phyloP scores from a whole-genome alignment of 2,888 invertebrate genomes.

The Phortica magna region DNA sequence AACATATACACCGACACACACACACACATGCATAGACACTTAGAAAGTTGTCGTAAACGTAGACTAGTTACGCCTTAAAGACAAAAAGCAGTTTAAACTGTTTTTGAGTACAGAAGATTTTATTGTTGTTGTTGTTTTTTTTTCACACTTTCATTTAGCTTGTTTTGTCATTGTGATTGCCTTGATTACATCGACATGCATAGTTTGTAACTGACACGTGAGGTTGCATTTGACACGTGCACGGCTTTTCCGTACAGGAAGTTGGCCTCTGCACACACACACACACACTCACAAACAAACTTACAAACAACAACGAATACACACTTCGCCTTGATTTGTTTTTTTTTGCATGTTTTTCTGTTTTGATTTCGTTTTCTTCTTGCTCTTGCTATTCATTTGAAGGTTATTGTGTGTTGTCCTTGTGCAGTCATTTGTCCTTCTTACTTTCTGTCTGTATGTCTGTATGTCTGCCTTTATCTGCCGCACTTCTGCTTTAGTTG shows the following conservation, averaged over 20 bases:
- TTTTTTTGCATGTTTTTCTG: neutral
- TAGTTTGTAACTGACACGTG: constrained; percentile 20
- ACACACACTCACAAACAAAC: neutral
- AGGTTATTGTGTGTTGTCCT: constrained; percentile 11
- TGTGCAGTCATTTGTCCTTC: neutral
- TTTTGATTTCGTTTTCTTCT: neutral
- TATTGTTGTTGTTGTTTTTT: neutral
- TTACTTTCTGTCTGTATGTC: neutral
- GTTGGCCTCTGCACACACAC: neutral
- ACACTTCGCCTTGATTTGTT: neutral
- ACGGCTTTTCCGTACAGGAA: neutral
- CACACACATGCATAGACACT: neutral
- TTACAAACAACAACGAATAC: neutral
- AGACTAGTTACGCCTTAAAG: neutral
- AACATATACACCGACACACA: neutral
- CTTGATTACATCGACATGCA: constrained; percentile 4
- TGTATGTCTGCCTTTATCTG: neutral
- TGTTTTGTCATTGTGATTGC: neutral
- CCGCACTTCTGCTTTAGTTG: neutral
- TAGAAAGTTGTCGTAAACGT: too few relatives aligned
- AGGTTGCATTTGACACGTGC: constrained; percentile 21
- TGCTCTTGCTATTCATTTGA: neutral
- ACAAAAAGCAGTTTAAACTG: neutral
- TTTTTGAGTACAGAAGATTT: neutral
- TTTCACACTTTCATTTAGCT: neutral